These are phyloP conservation scores for Patella caerulea DNA, from an alignment of 2,888 invertebrate genomes.

Conservation along the genomic window DNA sequence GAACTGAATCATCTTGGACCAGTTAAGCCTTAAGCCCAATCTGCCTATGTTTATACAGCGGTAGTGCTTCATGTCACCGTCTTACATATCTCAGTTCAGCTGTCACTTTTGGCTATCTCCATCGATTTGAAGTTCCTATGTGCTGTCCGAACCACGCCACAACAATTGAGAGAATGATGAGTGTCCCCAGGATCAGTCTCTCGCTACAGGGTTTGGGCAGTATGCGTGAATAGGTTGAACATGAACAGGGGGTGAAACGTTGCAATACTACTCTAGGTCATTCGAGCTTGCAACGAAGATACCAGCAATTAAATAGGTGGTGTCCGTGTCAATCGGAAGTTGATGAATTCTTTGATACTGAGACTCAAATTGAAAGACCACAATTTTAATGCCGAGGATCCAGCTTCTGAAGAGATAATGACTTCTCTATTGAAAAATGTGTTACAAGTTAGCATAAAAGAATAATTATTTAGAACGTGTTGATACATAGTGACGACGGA, in stretches of 20 bases:
- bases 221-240: conserved; percentile 25
- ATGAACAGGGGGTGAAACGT: no score
- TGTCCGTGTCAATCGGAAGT: conserved; percentile 14
- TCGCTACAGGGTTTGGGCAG: conserved; percentile 30
- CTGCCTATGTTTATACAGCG: conserved; percentile 21
- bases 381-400: conserved; percentile 27
- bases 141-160: conserved; percentile 31
- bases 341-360: conserved; percentile 26
- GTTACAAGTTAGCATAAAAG: conserved; percentile 13
- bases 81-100: conserved; percentile 30
- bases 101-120: conserved; percentile 26
- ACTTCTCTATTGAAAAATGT: conserved; percentile 19
- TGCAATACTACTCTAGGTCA: no score
- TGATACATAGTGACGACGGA: no score
- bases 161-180: conserved; percentile 30
- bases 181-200: conserved; percentile 27
- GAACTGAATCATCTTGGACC: no score
- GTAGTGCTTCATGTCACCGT: conserved; percentile 34
- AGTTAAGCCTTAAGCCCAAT: no score
- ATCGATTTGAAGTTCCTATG: conserved; percentile 30
- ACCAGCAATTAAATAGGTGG: background rate
- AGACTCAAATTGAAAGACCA: conserved; percentile 28
- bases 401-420: conserved; percentile 25
- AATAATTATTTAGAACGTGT: no score
- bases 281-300: background rate